Evolutionary conservation across 2,797 vertebrate genomes (phyloP), one percentile per base, ranked within the genome.

Genomic region (Gymnocypris eckloni): DNA sequence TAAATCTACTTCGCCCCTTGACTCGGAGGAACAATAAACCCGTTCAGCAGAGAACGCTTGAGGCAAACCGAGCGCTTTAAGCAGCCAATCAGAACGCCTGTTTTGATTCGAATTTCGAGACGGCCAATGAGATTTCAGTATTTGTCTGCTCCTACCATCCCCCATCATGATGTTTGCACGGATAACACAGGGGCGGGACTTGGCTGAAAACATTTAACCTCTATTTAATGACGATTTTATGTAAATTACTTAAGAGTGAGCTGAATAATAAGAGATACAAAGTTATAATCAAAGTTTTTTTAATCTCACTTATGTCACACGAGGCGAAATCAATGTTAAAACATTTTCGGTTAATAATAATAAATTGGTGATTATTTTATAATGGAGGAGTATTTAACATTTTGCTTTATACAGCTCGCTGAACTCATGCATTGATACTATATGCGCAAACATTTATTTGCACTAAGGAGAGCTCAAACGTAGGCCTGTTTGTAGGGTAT

Each of bases 11-110:
- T 92, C 87, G 92, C 91, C 94, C 92, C 91, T 90, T 41, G 92
- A 87, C 94, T 93, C 93, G 90, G 93, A 96, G 94, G 95, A 95
- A 96, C 95, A 96, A 96, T 95, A 96, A 95, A 95, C 90, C 91
- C 89, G 91, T 92, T 90, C 91, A 86, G 59, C 69, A 64, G 86
- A 85, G 87, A 90, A 86, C 66, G 70, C 83, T 67, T 72, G 71
- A 72, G 80, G 33, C 85, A 37, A 25, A 91, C 93, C 89, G 92
- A 93, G 92, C 92, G 87, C 90, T 88, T 2, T 0, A 18, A 50
- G 10, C 0, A 78, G 61, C 95, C 95, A 96, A 96, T 95, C 84
- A 76, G 9, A 59, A 11, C 0, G n/a, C 0, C 25, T 2, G 86
- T 93, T 96, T 91, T 95, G 73, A 89, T 95, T 95, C 92, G 93